Percentiles rank a stretch among this genome's conserved stretches.
Evolutionary conservation across 1,140 invertebrate species (phyloP).

Genomic region (Drosophila nigrodunni): DNA sequence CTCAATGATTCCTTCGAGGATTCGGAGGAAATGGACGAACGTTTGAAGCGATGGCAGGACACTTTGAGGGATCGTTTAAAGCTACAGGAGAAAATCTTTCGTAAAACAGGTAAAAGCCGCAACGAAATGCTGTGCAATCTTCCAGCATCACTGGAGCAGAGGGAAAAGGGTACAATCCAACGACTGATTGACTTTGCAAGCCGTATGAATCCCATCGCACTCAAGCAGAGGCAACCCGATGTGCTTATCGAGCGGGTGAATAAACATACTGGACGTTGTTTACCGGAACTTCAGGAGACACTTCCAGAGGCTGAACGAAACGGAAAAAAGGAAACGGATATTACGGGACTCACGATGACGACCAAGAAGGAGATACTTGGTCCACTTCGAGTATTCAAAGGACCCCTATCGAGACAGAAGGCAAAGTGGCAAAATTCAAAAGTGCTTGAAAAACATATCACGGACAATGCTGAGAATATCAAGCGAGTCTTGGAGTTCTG

Average conservation of each 20-base stretch:
- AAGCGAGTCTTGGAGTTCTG: slow-evolving; percentile 58
- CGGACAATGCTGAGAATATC: slow-evolving; percentile 38
- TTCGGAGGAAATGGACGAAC: slow-evolving; percentile 57
- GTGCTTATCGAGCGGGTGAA: slow-evolving; percentile 23
- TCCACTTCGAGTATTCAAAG: not conserved
- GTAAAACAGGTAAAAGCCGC: slow-evolving; percentile 41
- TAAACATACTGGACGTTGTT: not conserved
- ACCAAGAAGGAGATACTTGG: slow-evolving; percentile 53
- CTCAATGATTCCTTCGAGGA: not conserved
- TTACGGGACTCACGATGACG: slow-evolving; percentile 50
- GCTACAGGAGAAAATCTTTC: slow-evolving; percentile 50
- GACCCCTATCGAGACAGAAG: not conserved
- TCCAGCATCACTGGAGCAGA: slow-evolving; percentile 42
- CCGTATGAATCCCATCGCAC: slow-evolving; percentile 55
- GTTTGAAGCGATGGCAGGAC: slow-evolving; percentile 64
- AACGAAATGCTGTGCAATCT: slow-evolving; percentile 64
- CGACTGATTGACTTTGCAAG: slow-evolving; percentile 64
- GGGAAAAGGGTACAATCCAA: slow-evolving; percentile 57
- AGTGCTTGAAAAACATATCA: slow-evolving; percentile 47
- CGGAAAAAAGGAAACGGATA: slow-evolving; percentile 32
- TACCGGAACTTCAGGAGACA: slow-evolving; percentile 54
- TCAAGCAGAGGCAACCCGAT: not conserved
- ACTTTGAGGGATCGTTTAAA: slow-evolving; percentile 44
- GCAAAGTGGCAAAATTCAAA: slow-evolving; percentile 58
- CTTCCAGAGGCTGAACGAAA: slow-evolving; percentile 53